These are phyloP conservation scores for Centropus bengalensis DNA, from an alignment of 2,113 vertebrate genomes.

Conservation along the genomic window DNA sequence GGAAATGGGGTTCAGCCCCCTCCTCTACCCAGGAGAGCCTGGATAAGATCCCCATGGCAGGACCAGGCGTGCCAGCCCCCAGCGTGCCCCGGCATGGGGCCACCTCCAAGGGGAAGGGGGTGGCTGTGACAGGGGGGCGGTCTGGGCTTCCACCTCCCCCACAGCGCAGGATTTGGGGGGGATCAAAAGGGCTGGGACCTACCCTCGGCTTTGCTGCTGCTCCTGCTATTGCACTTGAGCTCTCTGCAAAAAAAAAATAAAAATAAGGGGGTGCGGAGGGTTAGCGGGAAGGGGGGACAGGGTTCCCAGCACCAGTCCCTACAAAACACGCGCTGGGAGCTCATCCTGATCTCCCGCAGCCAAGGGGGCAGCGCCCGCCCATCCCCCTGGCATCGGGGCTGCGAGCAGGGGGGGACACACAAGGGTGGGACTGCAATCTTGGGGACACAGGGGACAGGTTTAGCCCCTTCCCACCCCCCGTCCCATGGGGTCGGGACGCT, in stretches of 20 bases:
- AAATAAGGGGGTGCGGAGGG: not conserved
- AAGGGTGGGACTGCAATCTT: too few species aligned
- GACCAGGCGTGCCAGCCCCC: not conserved
- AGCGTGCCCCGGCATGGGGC: not conserved
- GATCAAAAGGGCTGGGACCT: not conserved
- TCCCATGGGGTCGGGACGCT: not conserved
- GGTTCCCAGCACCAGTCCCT: not conserved
- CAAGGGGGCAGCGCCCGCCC: too few species aligned
- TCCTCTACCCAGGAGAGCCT: not conserved
- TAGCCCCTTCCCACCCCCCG: not conserved
- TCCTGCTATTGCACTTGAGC: conserved; percentile 76
- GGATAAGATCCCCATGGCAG: not conserved
- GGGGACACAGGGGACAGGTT: not conserved
- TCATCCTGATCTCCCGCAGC: too few species aligned
- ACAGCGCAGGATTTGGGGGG: not conserved
- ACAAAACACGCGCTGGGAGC: not conserved
- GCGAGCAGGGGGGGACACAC: too few species aligned
- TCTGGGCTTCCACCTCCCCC: not conserved
- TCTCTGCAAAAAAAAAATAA: conserved; percentile 67
- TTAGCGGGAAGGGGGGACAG: not conserved
- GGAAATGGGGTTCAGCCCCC: not conserved
- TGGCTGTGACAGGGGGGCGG: not conserved
- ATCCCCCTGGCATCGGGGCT: too few species aligned
- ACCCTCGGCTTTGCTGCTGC: conserved; percentile 80
- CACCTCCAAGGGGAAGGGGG: not conserved